phyloP scores from a whole-genome alignment of 2,797 vertebrate species.

The Trachurus trachurus region DNA sequence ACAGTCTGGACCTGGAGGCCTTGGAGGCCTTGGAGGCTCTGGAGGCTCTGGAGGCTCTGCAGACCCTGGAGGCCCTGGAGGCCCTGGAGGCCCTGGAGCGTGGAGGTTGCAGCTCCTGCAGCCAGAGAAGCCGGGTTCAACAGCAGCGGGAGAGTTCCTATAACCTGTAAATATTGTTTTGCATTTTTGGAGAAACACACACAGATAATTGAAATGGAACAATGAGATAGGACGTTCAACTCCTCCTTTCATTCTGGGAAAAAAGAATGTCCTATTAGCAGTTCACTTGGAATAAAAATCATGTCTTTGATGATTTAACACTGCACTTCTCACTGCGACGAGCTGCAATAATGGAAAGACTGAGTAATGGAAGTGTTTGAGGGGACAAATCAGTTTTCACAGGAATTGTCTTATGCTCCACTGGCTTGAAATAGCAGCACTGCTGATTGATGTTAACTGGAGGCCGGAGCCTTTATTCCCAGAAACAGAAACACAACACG shows the following conservation, averaged over 20 bases:
- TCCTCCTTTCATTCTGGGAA: background rate
- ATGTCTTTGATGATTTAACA: conserved; percentile 24
- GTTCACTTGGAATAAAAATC: conserved; percentile 8
- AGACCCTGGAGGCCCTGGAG: no score
- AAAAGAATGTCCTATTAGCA: conserved; percentile 7
- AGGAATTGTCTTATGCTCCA: conserved; percentile 32
- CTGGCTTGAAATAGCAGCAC: conserved; percentile 33
- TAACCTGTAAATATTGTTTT: conserved; percentile 84
- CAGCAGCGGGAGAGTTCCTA: conserved; percentile 93
- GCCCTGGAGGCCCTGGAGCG: conserved; percentile 70
- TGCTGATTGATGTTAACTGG: conserved; percentile 30
- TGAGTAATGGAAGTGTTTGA: conserved; percentile 27
- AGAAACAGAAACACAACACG: conserved; percentile 11
- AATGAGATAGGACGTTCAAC: background rate
- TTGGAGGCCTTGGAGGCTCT: no score
- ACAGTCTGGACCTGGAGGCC: conserved; percentile 92
- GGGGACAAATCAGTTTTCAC: conserved; percentile 35
- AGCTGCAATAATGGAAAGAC: conserved; percentile 26
- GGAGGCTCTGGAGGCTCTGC: no score
- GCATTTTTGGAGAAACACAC: conserved; percentile 1
- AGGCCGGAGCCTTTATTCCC: background rate
- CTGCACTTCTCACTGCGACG: conserved; percentile 12
- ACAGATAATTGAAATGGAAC: background rate
- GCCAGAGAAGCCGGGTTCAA: conserved; percentile 91
- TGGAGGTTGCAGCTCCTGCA: conserved; percentile 78